Evolutionary conservation across 2,888 invertebrate genomes (phyloP), one percentile per base, ranked within the genome.

Genomic region (Seladonia tumulorum): DNA sequence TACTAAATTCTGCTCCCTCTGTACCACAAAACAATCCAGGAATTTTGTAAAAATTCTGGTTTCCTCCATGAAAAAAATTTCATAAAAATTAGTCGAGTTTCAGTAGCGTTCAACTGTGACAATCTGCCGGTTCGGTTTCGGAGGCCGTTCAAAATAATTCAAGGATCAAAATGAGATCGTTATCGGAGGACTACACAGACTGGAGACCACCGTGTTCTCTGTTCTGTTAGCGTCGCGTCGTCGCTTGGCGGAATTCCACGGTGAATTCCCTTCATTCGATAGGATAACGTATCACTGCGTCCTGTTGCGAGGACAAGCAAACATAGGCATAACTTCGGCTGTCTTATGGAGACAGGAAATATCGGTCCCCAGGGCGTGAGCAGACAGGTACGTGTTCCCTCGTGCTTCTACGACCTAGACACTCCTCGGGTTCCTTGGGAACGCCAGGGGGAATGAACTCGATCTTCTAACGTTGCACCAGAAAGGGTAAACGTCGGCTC

Each of bases 321-420:
- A 74, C 70, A 78, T 74, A 63, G 76, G 75, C 84, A 75, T 84
- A 85, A 78, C 79, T 84, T 74, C 22, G 22, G n/a, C 18, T 35
- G 78, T 74, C 70, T 84, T 84, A 84, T 78, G 63, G 74, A 71
- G 75, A 78, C 83, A 39, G 22, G 75, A 35, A 45, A 39, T 66
- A 85, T 83, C 83, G 63, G 84, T 75, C 84, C 71, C 84, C 35
- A 25, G 84, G 73, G 84, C 42, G 74, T 60, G 82, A 74, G 83
- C 49, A 84, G 83, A 82, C 84, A 45, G 84, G 76, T 76, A 76
- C 76, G 76, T 70, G 76, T 77, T 68, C 66, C 68, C 68, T n/a
- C 76, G 68, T 68, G 45, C 68, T 45, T 47, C 68, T 39, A 39
- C 68, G 66, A 77, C 39, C 35, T 68, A 77, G 68, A 25, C 76